phyloP scores from a whole-genome alignment of 2,888 invertebrate genomes.

The Laspeyria flexula region DNA sequence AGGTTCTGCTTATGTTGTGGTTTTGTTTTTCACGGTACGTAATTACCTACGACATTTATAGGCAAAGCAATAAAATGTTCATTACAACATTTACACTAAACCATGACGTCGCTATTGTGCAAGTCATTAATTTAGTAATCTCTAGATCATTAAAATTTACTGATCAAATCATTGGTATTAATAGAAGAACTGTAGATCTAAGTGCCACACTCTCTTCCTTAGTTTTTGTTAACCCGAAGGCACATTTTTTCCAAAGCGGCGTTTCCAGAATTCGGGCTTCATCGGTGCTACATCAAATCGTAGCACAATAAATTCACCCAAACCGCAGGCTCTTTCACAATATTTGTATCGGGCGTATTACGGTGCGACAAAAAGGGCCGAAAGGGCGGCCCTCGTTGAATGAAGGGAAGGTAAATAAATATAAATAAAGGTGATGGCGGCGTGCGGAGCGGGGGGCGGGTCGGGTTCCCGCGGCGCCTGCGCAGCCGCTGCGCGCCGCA shows the following conservation, averaged over 20 bases:
- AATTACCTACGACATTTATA: slow-evolving; percentile 4
- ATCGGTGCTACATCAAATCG: slow-evolving; percentile 74
- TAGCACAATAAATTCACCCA: slow-evolving; percentile 83
- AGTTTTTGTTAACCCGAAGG: slow-evolving; percentile 20
- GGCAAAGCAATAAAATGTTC: slow-evolving; percentile 1
- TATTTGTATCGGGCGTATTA: slow-evolving; percentile 83
- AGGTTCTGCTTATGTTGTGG: slow-evolving; percentile 12
- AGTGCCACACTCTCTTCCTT: neutral
- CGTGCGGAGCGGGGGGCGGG: slow-evolving; percentile 53
- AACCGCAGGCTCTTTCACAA: slow-evolving; percentile 85
- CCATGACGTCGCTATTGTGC: neutral
- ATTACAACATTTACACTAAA: slow-evolving; percentile 1
- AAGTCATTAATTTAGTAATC: neutral
- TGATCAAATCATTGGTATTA: no score
- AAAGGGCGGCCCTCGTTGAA: slow-evolving; percentile 84
- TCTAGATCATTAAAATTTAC: no score
- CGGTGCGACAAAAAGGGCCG: slow-evolving; percentile 82
- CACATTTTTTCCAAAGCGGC: slow-evolving; percentile 22
- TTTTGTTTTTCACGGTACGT: slow-evolving; percentile 15
- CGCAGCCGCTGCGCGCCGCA: slow-evolving; percentile 27
- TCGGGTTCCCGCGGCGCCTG: slow-evolving; percentile 70
- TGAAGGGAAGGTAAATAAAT: slow-evolving; percentile 86
- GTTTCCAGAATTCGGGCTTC: slow-evolving; percentile 59
- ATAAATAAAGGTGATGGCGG: slow-evolving; percentile 83
- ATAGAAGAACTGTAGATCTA: no score